These are phyloP conservation scores for Drosophila flavopinicola DNA, from an alignment of 2,888 invertebrate genomes.

Conservation along the genomic window DNA sequence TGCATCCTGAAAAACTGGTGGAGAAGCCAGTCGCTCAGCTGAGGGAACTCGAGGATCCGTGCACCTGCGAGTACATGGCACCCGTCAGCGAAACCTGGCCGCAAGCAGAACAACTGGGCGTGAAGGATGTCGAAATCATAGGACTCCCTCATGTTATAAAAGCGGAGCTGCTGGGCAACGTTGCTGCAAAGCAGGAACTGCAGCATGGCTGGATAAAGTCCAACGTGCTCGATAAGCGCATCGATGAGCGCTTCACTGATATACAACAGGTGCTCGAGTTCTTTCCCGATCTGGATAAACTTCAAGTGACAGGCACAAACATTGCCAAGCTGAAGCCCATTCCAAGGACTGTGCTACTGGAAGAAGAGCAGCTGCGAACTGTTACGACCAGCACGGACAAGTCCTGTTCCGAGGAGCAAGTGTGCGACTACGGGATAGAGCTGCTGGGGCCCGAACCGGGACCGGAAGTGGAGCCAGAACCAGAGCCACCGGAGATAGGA, in stretches of 20 bases:
- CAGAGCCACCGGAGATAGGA: conserved; percentile 51
- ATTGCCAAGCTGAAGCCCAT: conserved; percentile 9
- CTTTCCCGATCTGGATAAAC: conserved; percentile 70
- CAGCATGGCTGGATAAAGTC: conserved; percentile 70
- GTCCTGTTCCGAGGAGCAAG: conserved; percentile 28
- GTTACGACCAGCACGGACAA: conserved; percentile 57
- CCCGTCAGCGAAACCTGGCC: conserved; percentile 68
- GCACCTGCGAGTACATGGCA: conserved; percentile 28
- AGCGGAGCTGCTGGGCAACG: conserved; percentile 67
- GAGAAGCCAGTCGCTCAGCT: conserved; percentile 31
- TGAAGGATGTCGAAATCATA: conserved; percentile 64
- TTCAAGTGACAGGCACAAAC: conserved; percentile 66
- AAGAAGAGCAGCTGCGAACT: conserved; percentile 30
- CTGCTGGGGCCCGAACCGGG: neutral
- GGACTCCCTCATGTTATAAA: conserved; percentile 65
- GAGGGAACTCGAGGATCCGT: conserved; percentile 32
- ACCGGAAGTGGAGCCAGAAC: neutral
- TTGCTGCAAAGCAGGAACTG: conserved; percentile 19
- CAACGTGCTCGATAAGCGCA: conserved; percentile 52
- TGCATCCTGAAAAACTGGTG: conserved; percentile 44
- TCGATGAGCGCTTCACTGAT: conserved; percentile 56
- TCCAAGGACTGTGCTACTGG: conserved; percentile 29
- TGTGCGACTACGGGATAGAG: neutral
- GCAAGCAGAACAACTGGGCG: conserved; percentile 47
- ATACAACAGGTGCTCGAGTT: conserved; percentile 72